These are phyloP conservation scores for Bufo bufo DNA, from an alignment of 2,113 vertebrate genomes.

Conservation along the genomic window DNA sequence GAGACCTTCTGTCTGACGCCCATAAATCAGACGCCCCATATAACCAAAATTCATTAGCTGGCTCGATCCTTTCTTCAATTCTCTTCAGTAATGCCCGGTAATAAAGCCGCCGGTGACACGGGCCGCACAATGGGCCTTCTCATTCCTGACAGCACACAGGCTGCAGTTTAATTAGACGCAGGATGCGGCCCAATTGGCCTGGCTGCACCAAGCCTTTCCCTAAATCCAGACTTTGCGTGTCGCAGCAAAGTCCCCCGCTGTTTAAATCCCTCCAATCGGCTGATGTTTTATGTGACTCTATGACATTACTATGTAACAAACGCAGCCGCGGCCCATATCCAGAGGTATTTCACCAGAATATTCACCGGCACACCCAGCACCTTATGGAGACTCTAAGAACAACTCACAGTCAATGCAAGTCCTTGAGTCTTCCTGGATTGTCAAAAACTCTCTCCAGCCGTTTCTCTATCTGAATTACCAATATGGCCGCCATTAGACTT, in stretches of 20 bases:
- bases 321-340: background rate
- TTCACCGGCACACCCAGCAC: background rate
- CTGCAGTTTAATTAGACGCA: conserved; percentile 28
- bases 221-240: background rate
- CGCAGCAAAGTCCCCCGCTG: background rate
- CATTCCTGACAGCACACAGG: conserved; percentile 7
- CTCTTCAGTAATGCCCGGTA: background rate
- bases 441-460: background rate
- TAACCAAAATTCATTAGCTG: conserved; percentile 42
- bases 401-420: background rate
- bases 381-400: background rate
- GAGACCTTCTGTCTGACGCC: conserved; percentile 18
- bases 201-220: background rate
- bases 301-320: background rate
- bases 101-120: background rate
- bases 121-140: background rate
- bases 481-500: background rate
- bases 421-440: background rate
- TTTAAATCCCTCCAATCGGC: background rate
- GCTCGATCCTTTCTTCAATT: conserved; percentile 4
- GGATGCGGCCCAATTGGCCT: background rate
- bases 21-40: conserved; percentile 7
- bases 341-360: background rate
- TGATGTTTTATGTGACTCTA: background rate
- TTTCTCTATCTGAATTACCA: background rate